Evolutionary conservation across 2,113 vertebrate genomes (phyloP).

Genomic region (Heterochromis multidens): DNA sequence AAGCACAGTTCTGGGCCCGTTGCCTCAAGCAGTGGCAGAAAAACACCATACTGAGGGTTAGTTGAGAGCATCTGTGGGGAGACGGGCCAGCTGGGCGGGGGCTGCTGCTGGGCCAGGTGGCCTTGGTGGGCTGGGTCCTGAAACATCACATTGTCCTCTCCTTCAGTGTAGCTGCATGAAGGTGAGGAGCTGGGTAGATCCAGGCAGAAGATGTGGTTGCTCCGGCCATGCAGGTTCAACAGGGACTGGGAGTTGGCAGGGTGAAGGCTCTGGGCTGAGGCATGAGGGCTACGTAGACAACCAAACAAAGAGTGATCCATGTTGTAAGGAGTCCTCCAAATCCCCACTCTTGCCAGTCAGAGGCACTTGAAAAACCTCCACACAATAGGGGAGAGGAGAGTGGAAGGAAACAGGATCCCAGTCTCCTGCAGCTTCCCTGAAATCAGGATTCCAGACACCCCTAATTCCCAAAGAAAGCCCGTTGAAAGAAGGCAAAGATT

Average conservation of each 20-base stretch:
- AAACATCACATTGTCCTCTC: constrained; percentile 82
- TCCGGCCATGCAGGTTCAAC: constrained; percentile 84
- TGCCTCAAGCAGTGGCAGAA: constrained; percentile 80
- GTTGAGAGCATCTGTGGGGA: constrained; percentile 82
- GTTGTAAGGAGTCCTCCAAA: constrained; percentile 73
- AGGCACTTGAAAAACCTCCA: background rate
- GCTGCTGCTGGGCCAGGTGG: constrained; percentile 75
- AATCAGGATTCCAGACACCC: constrained; percentile 63
- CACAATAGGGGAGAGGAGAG: background rate
- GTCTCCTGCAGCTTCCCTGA: constrained; percentile 12
- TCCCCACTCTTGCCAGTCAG: background rate
- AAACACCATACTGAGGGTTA: constrained; percentile 76
- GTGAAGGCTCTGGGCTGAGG: constrained; percentile 85
- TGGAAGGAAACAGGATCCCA: background rate
- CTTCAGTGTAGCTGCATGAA: constrained; percentile 84
- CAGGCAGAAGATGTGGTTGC: constrained; percentile 87
- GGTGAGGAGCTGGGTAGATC: constrained; percentile 82
- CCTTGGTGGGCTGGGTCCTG: constrained; percentile 77
- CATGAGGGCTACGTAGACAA: constrained; percentile 89
- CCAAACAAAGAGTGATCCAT: constrained; percentile 96
- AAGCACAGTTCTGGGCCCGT: constrained; percentile 81
- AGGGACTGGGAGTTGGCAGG: constrained; percentile 84
- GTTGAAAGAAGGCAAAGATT: constrained; percentile 36
- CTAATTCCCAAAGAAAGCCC: constrained; percentile 58
- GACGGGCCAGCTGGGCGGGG: constrained; percentile 82